Percentiles rank a stretch among this genome's conserved stretches.
Conservation (phyloP, 2,888 invertebrate genomes). For the Cetonia aurata region DNA sequence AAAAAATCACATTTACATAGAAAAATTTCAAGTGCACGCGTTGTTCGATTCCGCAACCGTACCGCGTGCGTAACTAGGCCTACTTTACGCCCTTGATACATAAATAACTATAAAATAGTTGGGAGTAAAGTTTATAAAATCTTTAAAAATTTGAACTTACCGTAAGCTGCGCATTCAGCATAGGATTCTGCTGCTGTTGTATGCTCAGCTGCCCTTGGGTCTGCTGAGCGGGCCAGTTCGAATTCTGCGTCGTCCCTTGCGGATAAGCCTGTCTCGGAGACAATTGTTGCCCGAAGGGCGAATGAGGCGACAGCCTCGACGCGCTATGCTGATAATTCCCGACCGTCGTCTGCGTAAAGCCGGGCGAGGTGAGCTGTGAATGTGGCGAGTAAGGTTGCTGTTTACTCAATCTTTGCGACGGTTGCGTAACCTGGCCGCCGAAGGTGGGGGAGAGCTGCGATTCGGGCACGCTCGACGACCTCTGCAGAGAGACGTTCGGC, state of each 20-base stretch:
- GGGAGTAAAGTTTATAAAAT: too few relatives aligned
- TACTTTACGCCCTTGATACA: too few relatives aligned
- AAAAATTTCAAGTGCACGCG: too few relatives aligned
- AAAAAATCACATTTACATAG: too few relatives aligned
- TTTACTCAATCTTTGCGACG: constrained; percentile 57
- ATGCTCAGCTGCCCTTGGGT: constrained; percentile 73
- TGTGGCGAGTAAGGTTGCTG: constrained; percentile 67
- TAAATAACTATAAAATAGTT: too few relatives aligned
- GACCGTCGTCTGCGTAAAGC: constrained; percentile 60
- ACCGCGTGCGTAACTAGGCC: too few relatives aligned
- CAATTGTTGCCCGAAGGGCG: constrained; percentile 70
- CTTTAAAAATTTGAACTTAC: too few relatives aligned
- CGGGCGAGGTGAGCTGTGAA: constrained; percentile 66
- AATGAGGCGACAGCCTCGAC: constrained; percentile 71
- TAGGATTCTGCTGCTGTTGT: constrained; percentile 87
- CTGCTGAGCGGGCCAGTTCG: constrained; percentile 61
- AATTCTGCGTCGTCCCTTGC: constrained; percentile 55
- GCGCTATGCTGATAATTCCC: constrained; percentile 63
- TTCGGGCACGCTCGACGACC: constrained; percentile 72
- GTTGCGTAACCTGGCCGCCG: constrained; percentile 63
- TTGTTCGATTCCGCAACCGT: too few relatives aligned
- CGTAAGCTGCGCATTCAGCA: constrained; percentile 88
- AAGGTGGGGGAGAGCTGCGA: constrained; percentile 73
- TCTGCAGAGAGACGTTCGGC: constrained; percentile 89
- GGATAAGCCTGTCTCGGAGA: constrained; percentile 68